These are phyloP conservation scores for Eupithecia dodoneata DNA, from an alignment of 2,888 invertebrate species.

Conservation along the genomic window DNA sequence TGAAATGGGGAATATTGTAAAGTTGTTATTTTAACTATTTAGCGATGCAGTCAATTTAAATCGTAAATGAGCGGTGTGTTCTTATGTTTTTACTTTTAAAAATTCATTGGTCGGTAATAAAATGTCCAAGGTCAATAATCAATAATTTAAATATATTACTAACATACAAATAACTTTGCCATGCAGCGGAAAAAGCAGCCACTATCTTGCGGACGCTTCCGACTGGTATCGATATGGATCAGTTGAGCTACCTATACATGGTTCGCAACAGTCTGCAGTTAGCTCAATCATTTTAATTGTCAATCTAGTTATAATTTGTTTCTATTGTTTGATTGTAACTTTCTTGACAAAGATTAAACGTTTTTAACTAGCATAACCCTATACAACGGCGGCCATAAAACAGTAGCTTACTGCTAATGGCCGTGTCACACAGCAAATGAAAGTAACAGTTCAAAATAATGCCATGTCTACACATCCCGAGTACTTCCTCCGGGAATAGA, in stretches of 20 bases:
- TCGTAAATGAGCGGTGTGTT: not conserved
- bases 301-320: no score
- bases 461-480: conserved; percentile 59
- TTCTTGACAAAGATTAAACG: no score
- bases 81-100: not conserved
- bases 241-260: no score
- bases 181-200: no score
- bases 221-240: no score
- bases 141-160: not conserved
- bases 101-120: not conserved
- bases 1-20: conserved; percentile 29
- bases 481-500: conserved; percentile 74
- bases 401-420: not conserved
- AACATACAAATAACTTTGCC: not conserved
- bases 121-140: not conserved
- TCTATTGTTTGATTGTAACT: no score
- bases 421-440: not conserved
- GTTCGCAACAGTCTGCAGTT: no score
- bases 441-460: conserved; percentile 32
- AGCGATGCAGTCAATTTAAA: conserved; percentile 17
- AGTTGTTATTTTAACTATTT: conserved; percentile 26
- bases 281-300: no score
- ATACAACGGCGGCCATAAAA: not conserved
- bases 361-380: not conserved
- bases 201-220: no score